Evolutionary conservation across 2,888 invertebrate genomes (phyloP).

Genomic region (Gandaritis pyraliata): DNA sequence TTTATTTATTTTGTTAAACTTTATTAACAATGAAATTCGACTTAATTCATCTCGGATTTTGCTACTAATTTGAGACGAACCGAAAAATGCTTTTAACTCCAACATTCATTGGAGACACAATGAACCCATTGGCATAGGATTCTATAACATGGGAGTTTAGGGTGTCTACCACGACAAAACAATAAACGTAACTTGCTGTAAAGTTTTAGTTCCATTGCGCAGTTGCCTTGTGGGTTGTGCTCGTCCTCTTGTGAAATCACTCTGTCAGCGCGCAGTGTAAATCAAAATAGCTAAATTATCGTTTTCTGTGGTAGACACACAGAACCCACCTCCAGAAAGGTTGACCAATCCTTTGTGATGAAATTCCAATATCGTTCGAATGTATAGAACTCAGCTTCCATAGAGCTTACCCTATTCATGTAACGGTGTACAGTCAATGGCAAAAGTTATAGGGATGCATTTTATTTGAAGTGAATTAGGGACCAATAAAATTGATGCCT

Average conservation of each 20-base stretch:
- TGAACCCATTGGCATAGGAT: constrained; percentile 37
- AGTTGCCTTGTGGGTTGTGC: too few species aligned
- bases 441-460: not conserved
- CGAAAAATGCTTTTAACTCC: constrained; percentile 37
- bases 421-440: constrained; percentile 39
- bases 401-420: constrained; percentile 65
- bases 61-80: constrained; percentile 27
- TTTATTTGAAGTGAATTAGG: too few species aligned
- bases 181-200: too few species aligned
- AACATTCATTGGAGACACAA: constrained; percentile 39
- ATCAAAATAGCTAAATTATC: too few species aligned
- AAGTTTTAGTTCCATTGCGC: too few species aligned
- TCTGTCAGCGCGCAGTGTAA: too few species aligned
- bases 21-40: constrained; percentile 3
- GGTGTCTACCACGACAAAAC: too few species aligned
- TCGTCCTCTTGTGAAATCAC: too few species aligned
- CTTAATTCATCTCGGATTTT: constrained; percentile 11
- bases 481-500: too few species aligned
- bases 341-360: constrained; percentile 76
- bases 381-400: constrained; percentile 63
- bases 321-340: constrained; percentile 60
- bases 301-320: too few species aligned
- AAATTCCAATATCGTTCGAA: constrained; percentile 75
- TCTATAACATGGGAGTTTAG: constrained; percentile 38
- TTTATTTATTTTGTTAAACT: not conserved